Evolutionary conservation across 2,113 vertebrate species (phyloP), one percentile per base, ranked within the genome.

Genomic region (Zapus hudsonius): DNA sequence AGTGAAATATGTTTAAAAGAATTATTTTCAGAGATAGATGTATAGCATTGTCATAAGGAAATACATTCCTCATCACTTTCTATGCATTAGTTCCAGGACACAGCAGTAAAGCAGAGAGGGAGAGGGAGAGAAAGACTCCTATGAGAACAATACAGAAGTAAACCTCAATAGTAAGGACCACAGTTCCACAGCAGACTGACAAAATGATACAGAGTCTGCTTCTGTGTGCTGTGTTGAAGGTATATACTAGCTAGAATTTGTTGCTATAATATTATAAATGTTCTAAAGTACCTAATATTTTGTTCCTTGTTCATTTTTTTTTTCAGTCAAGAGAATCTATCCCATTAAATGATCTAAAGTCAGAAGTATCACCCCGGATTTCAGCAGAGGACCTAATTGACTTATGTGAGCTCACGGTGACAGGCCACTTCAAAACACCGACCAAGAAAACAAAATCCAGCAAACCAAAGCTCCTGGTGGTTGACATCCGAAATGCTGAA

Each of bases 361-460:
- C 99, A n/a, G 99, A 99, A 96, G 98, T 99, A 4, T 99, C 99
- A 23, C 99, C 99, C 15, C 98, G 99, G 63, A 99, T 99, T 97
- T 99, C 99, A 17, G 99, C 99, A 9, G 99, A 99, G 96, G 99
- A 99, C 97, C 97, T 99, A 88, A 99, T 99, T 84, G 99, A 99
- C 95, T 96, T 99, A 85, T 99, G 99, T 97, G 99, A 99, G 82
- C 97, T 99, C 91, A 98, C 98, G 38, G 98, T 96, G 64, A 97
- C 98, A 2, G 97, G 93, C 97, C 98, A 98, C 92, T 98, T 98
- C 94, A 99, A 98, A 97, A 98, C 98, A 22, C 98, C 98, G 19
- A 82, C 97, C 63, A 99, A 99, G 97, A 99, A 99, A 96, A 98
- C 98, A 29, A 99, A 98, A 96, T 96, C 98, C 29, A 98, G 98